Base-by-base conservation (phyloP, 2,113 vertebrate genomes). In the Collichthys lucidus region DNA sequence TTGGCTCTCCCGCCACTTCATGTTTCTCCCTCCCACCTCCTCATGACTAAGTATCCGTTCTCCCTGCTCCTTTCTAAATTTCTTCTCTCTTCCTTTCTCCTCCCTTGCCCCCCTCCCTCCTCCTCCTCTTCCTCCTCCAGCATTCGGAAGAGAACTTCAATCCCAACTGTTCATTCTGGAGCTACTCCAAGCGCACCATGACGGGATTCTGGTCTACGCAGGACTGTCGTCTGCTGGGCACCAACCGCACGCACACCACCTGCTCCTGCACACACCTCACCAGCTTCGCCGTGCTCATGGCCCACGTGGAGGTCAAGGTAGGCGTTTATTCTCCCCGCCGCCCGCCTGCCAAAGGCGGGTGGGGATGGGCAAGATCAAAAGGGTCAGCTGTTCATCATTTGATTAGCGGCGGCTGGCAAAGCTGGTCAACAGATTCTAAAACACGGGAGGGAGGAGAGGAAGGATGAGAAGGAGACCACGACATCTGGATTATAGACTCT, bases 151-250 rank as follows among this genome's bases (percentile, higher is more conserved):
- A 97, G 92, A 98, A 99, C 95, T 99, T 99, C 95, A 99, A 99
- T 92, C 98, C 98, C 1, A 99, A 99, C 92, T 99, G 98, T 95
- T 99, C 98, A 0, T 99, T 98, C 94, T 99, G 98, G 98, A 99
- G 97, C 92, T 99, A 99, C 86, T 98, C 98, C 56, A 99, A 98
- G 84, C 97, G 96, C 81, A 99, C 98, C 53, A 98, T 99, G 97
- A 98, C 94, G 10, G 98, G 98, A 64, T 96, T 97, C 88, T 99
- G 98, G 98, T 99, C 98, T 68, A 99, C 97, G 3, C 98, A 99
- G 93, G 98, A 98, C 86, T 99, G 98, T 88, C 96, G 98, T 71
- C 96, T 99, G 68, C 92, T 98, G 85, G 95, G 94, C 44, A 98
- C 97, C 53, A 99, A 99, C 89, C 97, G 96, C 92, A 98, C 97